Evolutionary conservation across 2,888 invertebrate genomes (phyloP).

Genomic region (Abrostola triplasia): DNA sequence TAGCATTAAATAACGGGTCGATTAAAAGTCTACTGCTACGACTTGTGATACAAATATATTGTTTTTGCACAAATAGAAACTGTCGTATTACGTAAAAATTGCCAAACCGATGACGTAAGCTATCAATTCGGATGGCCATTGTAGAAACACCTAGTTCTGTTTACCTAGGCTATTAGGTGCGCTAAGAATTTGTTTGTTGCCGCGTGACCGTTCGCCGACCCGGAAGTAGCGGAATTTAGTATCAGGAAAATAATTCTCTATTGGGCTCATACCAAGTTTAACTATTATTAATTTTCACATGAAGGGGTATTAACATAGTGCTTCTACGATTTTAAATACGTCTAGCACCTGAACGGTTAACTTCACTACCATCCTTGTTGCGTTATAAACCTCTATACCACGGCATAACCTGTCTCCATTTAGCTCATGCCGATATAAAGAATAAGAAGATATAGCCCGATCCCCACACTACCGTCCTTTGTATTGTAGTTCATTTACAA

Average conservation of each 20-base stretch:
- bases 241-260: conserved; percentile 30
- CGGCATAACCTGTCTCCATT: too few relatives aligned
- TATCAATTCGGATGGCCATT: conserved; percentile 47
- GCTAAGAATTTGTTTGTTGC: conserved; percentile 54
- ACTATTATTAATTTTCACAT: conserved; percentile 13
- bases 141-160: conserved; percentile 54
- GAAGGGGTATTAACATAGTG: background rate
- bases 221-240: conserved; percentile 43
- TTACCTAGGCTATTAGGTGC: conserved; percentile 60
- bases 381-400: too few relatives aligned
- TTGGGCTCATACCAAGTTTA: conserved; percentile 3
- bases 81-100: conserved; percentile 53
- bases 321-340: too few relatives aligned
- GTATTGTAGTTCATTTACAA: too few relatives aligned
- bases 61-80: conserved; percentile 46
- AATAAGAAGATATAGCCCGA: too few relatives aligned
- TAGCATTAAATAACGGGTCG: conserved; percentile 22
- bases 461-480: too few relatives aligned
- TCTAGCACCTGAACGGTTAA: too few relatives aligned
- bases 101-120: conserved; percentile 51
- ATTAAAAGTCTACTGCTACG: conserved; percentile 15
- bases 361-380: too few relatives aligned
- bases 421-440: too few relatives aligned
- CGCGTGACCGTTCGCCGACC: conserved; percentile 47
- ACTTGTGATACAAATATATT: conserved; percentile 31